Conservation (phyloP, 2,113 vertebrate species). For the Pseudorasbora parva region DNA sequence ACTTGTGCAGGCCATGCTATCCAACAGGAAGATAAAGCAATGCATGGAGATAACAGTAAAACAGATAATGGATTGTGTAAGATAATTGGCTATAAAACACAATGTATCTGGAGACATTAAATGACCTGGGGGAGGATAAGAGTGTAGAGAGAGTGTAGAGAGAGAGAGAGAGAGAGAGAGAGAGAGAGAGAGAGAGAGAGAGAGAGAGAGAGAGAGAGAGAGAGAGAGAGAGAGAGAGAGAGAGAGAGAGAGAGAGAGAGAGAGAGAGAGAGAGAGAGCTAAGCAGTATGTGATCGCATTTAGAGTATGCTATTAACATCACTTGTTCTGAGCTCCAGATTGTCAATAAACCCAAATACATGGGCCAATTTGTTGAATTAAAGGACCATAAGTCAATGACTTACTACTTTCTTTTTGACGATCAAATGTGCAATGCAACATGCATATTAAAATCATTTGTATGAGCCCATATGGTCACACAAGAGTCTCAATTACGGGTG, state of each 20-base stretch:
- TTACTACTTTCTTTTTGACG: constrained; percentile 68
- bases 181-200: constrained; percentile 12
- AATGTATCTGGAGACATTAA: constrained; percentile 74
- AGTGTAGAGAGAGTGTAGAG: constrained; percentile 22
- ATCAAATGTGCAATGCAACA: constrained; percentile 69
- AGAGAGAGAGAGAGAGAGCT: constrained; percentile 17
- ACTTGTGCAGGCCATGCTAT: constrained; percentile 53
- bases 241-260: constrained; percentile 41
- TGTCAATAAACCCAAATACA: constrained; percentile 78
- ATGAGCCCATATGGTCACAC: constrained; percentile 68
- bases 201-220: constrained; percentile 38
- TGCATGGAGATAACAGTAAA: constrained; percentile 75
- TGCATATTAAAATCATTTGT: constrained; percentile 76
- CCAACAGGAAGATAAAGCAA: constrained; percentile 74
- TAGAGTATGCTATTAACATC: constrained; percentile 74
- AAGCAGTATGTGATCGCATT: constrained; percentile 62
- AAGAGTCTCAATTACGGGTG: constrained; percentile 65
- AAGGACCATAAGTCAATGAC: constrained; percentile 68
- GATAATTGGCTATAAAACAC: constrained; percentile 80
- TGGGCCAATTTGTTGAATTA: constrained; percentile 70
- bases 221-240: constrained; percentile 22
- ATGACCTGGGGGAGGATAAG: constrained; percentile 71
- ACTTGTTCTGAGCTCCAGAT: constrained; percentile 66
- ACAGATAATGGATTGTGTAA: constrained; percentile 77
- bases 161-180: constrained; percentile 6